A percentile compares a stretch with the other conserved stretches of the same genome.
Evolutionary conservation across 2,113 vertebrate genomes (phyloP).

Genomic region (Chaetodon auriga): DNA sequence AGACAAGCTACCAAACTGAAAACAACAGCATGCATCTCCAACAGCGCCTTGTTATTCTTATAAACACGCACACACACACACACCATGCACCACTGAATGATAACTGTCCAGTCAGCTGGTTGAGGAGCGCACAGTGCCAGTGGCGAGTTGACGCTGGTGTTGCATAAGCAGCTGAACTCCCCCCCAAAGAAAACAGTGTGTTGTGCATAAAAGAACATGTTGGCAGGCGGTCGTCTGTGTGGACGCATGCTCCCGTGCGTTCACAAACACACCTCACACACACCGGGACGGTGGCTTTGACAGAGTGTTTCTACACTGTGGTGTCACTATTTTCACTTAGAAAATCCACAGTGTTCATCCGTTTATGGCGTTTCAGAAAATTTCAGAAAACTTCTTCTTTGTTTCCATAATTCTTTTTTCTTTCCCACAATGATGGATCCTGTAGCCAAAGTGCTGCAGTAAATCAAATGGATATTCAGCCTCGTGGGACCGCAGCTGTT

Average conservation of each 20-base stretch:
- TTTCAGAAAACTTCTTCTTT: too few species aligned
- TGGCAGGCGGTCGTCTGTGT: slow-evolving; percentile 1
- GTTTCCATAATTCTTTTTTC: too few species aligned
- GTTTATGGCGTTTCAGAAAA: neutral
- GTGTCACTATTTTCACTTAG: too few species aligned
- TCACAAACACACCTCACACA: slow-evolving; percentile 26
- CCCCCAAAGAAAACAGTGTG: slow-evolving; percentile 33
- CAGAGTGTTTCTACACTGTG: too few species aligned
- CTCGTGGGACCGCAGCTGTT: slow-evolving; percentile 18
- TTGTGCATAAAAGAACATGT: slow-evolving; percentile 5
- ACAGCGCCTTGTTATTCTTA: neutral
- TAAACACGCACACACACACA: neutral
- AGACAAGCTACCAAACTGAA: neutral
- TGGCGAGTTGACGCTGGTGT: slow-evolving; percentile 36
- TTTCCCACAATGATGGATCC: neutral
- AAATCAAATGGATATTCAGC: neutral
- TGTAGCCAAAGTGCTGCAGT: neutral
- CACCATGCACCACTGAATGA: slow-evolving; percentile 16
- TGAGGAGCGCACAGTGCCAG: slow-evolving; percentile 31
- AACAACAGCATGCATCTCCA: neutral
- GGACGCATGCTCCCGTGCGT: neutral
- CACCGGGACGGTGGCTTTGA: neutral
- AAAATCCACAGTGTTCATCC: too few species aligned
- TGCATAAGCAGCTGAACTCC: slow-evolving; percentile 51
- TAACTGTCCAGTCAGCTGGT: slow-evolving; percentile 44